Evolutionary conservation across 2,113 vertebrate species (phyloP), one percentile per base, ranked within the genome.

Genomic region (Chloroceryle aenea): DNA sequence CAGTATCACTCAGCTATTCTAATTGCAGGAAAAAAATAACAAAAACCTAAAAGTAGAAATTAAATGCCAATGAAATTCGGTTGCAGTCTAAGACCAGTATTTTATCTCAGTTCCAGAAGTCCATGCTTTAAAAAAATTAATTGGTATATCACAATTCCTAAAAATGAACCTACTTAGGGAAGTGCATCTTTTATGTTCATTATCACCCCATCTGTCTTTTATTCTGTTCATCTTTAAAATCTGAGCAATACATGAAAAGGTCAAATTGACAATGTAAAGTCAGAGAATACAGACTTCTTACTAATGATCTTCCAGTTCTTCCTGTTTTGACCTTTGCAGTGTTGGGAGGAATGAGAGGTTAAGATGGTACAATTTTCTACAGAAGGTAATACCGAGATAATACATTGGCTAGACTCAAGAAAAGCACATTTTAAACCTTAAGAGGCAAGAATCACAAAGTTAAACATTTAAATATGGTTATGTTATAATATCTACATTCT

Each of bases 161-260:
- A 93, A 96, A 96, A 90, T 45, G 76, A 95, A 89, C 36, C 58
- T 89, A 48, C 69, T 84, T 86, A 61, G 61, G 56, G 64, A 95
- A 96, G 61, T 64, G 67, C 3, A 13, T 87, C 86, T 92, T 64
- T 25, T 71, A 1, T 84, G 83, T 72, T 95, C 92, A 88, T 91
- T 96, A 93, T 88, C 93, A 88, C 8, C 19, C 95, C 85, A 95
- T 97, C 89, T 97, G 95, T 95, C 86, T 93, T 94, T 62, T 79
- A 52, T 45, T 58, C 45, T 66, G 64, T 40, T 90, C 68, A 56
- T 71, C 72, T 83, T 74, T 80, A 78, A 94, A 92, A 93, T 89
- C 34, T 74, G 56, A 90, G 85, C 72, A 94, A 86, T 78, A 90
- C 52, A 84, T 6, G 16, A 61, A 95, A 95, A 86, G 92, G 93